A percentile compares a stretch with the other conserved stretches of the same genome.
Evolutionary conservation across 64 coral and sea anemone genomes (phyloP).

Genomic region (Dendrophyllia cribrosa): DNA sequence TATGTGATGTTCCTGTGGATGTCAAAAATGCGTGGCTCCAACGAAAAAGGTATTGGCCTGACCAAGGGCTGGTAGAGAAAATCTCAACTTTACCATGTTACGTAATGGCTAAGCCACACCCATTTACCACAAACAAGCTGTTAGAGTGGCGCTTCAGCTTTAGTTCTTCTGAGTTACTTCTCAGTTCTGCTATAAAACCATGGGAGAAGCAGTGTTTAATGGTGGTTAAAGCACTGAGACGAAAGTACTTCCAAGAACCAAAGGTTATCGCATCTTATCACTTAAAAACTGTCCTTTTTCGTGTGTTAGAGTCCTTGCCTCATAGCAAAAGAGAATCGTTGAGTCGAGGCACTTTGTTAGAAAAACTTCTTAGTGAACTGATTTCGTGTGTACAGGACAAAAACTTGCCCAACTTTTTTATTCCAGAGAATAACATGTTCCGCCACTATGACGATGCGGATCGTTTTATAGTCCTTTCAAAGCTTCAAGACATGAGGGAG

Average conservation of each 20-base stretch:
- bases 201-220: slow-evolving; percentile 31
- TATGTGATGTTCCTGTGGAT: not conserved
- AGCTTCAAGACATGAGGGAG: not conserved
- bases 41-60: slow-evolving; percentile 2
- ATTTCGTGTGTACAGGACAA: not conserved
- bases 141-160: slow-evolving; percentile 39
- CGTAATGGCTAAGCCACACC: slow-evolving; percentile 30
- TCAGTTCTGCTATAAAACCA: slow-evolving; percentile 14
- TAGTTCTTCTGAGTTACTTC: slow-evolving; percentile 22
- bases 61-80: slow-evolving; percentile 1
- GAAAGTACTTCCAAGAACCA: slow-evolving; percentile 42
- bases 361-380: slow-evolving; percentile 8
- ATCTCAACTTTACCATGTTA: slow-evolving; percentile 11
- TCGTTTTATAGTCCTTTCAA: not conserved
- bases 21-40: slow-evolving; percentile 1
- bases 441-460: slow-evolving; percentile 2
- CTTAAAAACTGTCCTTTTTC: slow-evolving; percentile 38
- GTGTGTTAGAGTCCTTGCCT: slow-evolving; percentile 19
- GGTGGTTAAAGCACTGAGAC: slow-evolving; percentile 28
- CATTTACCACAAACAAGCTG: slow-evolving; percentile 19
- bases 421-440: slow-evolving; percentile 48
- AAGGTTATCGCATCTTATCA: slow-evolving; percentile 39
- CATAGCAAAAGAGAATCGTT: not conserved
- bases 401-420: slow-evolving; percentile 35
- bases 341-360: not conserved